Conservation (phyloP, 2,113 vertebrate species). For the Leptosomus discolor region DNA sequence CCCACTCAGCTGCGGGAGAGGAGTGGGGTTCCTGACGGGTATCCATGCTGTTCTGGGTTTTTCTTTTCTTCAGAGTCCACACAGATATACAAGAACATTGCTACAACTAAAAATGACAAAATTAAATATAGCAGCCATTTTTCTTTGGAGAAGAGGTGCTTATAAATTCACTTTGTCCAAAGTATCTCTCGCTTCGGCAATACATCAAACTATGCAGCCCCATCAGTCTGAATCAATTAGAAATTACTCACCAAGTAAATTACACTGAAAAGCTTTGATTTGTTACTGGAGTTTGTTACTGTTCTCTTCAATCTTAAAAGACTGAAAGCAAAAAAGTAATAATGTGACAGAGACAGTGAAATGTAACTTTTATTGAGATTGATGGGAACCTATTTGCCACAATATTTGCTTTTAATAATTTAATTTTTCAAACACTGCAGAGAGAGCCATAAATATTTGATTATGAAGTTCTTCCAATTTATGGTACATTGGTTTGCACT, state of each 20-base stretch:
- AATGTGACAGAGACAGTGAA: slow-evolving; percentile 73
- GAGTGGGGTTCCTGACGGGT: background rate
- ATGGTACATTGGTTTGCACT: slow-evolving; percentile 42
- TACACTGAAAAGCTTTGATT: slow-evolving; percentile 73
- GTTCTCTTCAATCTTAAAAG: slow-evolving; percentile 72
- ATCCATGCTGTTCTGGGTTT: background rate
- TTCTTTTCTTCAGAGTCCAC: background rate
- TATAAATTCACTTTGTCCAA: slow-evolving; percentile 75
- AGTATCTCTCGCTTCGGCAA: slow-evolving; percentile 70
- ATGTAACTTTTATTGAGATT: slow-evolving; percentile 80
- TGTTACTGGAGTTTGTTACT: slow-evolving; percentile 69
- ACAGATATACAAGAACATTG: slow-evolving; percentile 61
- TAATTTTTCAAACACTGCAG: slow-evolving; percentile 76
- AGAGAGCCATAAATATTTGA: slow-evolving; percentile 78
- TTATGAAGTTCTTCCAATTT: slow-evolving; percentile 63
- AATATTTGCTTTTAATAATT: slow-evolving; percentile 87
- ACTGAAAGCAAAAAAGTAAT: slow-evolving; percentile 73
- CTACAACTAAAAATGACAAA: slow-evolving; percentile 73
- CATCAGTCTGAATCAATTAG: slow-evolving; percentile 84
- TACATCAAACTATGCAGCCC: slow-evolving; percentile 71
- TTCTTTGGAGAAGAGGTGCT: slow-evolving; percentile 74
- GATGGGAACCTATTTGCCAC: slow-evolving; percentile 78
- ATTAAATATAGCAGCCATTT: slow-evolving; percentile 81
- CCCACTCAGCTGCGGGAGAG: background rate
- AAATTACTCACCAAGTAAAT: slow-evolving; percentile 83